Percentiles rank a stretch among this genome's conserved stretches.
phyloP scores from a whole-genome alignment of 2,888 invertebrate species.

The Trachelus iudaicus region DNA sequence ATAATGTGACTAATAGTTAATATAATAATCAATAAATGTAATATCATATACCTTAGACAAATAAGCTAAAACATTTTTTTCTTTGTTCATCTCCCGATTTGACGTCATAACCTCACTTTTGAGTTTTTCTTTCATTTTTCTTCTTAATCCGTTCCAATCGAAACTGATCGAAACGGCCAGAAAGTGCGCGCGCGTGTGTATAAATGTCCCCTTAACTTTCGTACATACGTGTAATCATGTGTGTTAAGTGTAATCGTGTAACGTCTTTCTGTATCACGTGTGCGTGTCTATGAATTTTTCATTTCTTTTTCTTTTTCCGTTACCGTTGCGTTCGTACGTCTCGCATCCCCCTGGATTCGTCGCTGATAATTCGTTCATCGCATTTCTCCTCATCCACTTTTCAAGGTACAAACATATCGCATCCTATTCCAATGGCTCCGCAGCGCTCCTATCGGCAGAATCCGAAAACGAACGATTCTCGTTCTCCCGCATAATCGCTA shows the following conservation, averaged over 20 bases:
- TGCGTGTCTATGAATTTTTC: constrained; percentile 9
- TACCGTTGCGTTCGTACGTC: constrained; percentile 14
- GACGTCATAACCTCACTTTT: neutral
- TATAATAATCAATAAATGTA: constrained; percentile 56
- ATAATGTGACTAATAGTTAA: constrained; percentile 58
- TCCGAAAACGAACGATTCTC: neutral
- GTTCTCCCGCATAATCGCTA: neutral
- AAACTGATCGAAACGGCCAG: neutral
- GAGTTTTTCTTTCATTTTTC: constrained; percentile 7
- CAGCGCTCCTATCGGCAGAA: neutral
- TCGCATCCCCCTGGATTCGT: constrained; percentile 15
- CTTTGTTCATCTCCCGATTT: neutral
- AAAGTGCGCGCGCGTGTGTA: neutral
- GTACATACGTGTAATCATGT: neutral
- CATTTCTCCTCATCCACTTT: neutral
- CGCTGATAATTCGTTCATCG: neutral
- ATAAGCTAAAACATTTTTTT: constrained; percentile 42
- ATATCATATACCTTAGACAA: constrained; percentile 51
- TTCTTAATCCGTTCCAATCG: constrained; percentile 9
- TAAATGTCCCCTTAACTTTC: neutral
- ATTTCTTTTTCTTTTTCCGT: constrained; percentile 3
- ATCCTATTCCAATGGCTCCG: neutral
- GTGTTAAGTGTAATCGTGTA: neutral
- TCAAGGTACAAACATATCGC: neutral
- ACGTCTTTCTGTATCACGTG: constrained; percentile 12